phyloP scores from a whole-genome alignment of 2,888 invertebrate genomes.

The Protodeltote pygarga region DNA sequence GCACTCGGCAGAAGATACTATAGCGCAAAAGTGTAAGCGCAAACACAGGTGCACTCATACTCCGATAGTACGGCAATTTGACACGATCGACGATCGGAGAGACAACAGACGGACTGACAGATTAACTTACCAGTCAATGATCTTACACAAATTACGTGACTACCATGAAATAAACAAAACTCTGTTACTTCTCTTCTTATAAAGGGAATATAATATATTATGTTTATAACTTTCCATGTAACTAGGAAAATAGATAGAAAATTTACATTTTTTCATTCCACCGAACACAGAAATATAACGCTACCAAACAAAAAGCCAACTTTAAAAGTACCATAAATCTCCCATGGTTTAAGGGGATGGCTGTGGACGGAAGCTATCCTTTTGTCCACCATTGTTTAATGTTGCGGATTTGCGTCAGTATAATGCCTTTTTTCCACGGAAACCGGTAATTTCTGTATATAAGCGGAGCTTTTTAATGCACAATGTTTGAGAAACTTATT shows the following conservation, averaged over 20 bases:
- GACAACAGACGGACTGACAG: no score
- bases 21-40: no score
- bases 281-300: background rate
- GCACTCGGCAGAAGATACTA: no score
- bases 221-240: no score
- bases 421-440: constrained; percentile 27
- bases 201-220: no score
- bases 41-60: no score
- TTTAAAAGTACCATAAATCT: constrained; percentile 35
- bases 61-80: no score
- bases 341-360: constrained; percentile 18
- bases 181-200: no score
- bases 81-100: no score
- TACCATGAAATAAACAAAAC: no score
- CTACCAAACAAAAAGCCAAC: constrained; percentile 11
- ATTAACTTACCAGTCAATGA: no score
- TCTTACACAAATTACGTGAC: no score
- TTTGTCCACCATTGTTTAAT: constrained; percentile 44
- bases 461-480: constrained; percentile 10
- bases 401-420: constrained; percentile 35
- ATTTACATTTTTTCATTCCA: constrained; percentile 7
- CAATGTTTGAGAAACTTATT: constrained; percentile 12
- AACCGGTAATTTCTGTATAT: constrained; percentile 22
- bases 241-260: background rate
- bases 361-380: constrained; percentile 28